Conservation (phyloP, 2,113 vertebrate genomes). For the Scortum barcoo region DNA sequence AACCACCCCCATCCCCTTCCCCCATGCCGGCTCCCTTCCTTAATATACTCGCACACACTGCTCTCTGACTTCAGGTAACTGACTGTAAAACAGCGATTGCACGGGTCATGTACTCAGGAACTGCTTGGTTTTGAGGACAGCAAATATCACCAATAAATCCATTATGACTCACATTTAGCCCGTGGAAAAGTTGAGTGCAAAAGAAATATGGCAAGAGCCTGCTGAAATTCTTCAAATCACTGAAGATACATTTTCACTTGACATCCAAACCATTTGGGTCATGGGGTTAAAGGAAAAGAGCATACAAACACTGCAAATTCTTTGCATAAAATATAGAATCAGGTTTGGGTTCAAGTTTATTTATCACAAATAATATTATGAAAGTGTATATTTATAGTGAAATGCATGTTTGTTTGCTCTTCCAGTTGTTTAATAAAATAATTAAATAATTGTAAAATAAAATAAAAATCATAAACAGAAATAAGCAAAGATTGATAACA, state of each 20-base stretch:
- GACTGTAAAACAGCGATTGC: conserved; percentile 32
- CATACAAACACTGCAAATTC: neutral
- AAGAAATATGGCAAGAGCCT: neutral
- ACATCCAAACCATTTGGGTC: neutral
- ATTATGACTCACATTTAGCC: neutral
- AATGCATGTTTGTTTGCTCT: too few relatives aligned
- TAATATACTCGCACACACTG: conserved; percentile 14
- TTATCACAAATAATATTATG: too few relatives aligned
- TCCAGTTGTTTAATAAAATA: too few relatives aligned
- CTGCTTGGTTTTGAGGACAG: neutral
- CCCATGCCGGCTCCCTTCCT: neutral
- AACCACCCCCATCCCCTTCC: conserved; percentile 1
- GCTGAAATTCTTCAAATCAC: neutral
- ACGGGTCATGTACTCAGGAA: conserved; percentile 13
- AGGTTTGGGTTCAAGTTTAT: too few relatives aligned
- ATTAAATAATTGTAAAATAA: too few relatives aligned
- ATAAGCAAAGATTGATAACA: too few relatives aligned
- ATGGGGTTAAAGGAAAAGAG: neutral
- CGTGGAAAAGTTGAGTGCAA: neutral
- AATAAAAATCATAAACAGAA: too few relatives aligned
- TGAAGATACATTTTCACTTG: neutral
- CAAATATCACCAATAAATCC: conserved; percentile 24
- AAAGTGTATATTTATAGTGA: too few relatives aligned
- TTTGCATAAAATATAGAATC: too few relatives aligned
- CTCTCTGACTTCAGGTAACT: conserved; percentile 21